These are phyloP conservation scores for Arenaria interpres DNA, from an alignment of 2,113 vertebrate genomes.

Conservation along the genomic window DNA sequence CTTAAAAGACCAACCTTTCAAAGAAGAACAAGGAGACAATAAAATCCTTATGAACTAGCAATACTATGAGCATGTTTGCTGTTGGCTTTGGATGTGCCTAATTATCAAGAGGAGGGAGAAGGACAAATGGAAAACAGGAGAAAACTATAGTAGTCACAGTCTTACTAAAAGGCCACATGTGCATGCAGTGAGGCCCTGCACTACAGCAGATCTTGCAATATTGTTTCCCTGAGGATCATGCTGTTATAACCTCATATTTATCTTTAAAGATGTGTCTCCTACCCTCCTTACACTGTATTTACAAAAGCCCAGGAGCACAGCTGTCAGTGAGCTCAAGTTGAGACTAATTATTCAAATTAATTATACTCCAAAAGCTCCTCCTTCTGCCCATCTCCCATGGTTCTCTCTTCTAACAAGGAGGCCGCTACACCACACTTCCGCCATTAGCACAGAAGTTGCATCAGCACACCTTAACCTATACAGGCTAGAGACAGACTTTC, in stretches of 20 bases:
- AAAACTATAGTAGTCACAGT: not conserved
- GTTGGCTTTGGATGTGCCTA: not conserved
- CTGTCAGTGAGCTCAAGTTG: not conserved
- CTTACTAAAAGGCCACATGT: not conserved
- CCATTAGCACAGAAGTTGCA: not conserved
- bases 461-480: not conserved
- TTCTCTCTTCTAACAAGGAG: not conserved
- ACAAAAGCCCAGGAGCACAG: not conserved
- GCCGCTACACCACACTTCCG: not conserved
- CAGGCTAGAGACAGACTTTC: not conserved
- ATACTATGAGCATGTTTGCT: not conserved
- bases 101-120: not conserved
- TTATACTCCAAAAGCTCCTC: not conserved
- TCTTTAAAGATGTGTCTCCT: not conserved
- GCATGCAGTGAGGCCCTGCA: not conserved
- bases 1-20: not conserved
- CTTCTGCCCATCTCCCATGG: accelerated
- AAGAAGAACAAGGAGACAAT: not conserved
- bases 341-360: not conserved
- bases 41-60: not conserved
- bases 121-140: not conserved
- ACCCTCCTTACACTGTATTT: not conserved
- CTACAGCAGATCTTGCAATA: not conserved
- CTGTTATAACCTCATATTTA: not conserved
- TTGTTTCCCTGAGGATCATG: not conserved